Evolutionary conservation across 1,140 invertebrate species (phyloP).

Genomic region (Hylyphantes graminicola): DNA sequence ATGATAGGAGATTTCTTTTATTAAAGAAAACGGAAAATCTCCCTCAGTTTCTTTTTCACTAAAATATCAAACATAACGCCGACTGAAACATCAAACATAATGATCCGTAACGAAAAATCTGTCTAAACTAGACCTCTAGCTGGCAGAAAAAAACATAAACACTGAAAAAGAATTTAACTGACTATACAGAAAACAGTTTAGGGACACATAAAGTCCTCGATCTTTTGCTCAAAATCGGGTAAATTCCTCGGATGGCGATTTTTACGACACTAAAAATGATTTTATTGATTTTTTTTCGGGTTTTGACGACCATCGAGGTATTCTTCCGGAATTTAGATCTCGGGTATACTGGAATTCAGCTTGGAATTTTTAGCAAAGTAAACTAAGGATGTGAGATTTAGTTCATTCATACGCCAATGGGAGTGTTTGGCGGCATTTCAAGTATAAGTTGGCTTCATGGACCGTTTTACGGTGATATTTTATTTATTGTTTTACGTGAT

Average conservation of each 20-base stretch:
- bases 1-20: too few species aligned
- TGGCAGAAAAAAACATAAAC: slow-evolving; percentile 10
- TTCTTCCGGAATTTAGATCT: not conserved
- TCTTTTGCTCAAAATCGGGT: not conserved
- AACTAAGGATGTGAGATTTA: not conserved
- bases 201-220: slow-evolving; percentile 10
- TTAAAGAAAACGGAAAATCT: too few species aligned
- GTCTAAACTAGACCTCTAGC: slow-evolving; percentile 9
- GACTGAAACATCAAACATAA: slow-evolving; percentile 24
- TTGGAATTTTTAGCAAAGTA: not conserved
- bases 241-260: slow-evolving; percentile 24
- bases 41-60: too few species aligned
- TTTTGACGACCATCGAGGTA: not conserved
- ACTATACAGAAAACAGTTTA: not conserved
- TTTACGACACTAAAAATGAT: slow-evolving; percentile 7
- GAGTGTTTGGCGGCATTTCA: too few species aligned
- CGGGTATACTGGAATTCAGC: not conserved
- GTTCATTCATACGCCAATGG: too few species aligned
- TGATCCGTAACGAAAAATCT: slow-evolving; percentile 19
- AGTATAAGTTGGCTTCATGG: too few species aligned
- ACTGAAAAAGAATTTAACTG: slow-evolving; percentile 8
- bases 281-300: not conserved
- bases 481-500: too few species aligned
- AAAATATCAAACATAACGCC: not conserved
- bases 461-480: too few species aligned